These are phyloP conservation scores for Helostoma temminkii DNA, from an alignment of 2,797 vertebrate species.

Conservation along the genomic window DNA sequence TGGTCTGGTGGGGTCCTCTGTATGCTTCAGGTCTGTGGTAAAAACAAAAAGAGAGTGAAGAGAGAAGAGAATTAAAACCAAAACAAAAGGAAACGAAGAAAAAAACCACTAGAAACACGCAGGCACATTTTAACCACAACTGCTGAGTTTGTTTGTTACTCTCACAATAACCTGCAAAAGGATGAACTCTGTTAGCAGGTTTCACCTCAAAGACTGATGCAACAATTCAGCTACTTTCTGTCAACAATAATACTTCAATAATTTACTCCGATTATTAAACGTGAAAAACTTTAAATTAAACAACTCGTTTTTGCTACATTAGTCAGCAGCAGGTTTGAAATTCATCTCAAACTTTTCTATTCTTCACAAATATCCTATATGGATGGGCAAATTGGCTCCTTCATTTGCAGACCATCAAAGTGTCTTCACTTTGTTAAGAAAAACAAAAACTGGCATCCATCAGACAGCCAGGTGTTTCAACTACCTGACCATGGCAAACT, in stretches of 20 bases:
- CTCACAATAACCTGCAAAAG: neutral
- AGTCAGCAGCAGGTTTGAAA: neutral
- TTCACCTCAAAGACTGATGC: conserved; percentile 1
- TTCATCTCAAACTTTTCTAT: neutral
- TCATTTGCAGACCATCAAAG: neutral
- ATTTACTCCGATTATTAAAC: neutral
- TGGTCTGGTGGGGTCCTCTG: conserved; percentile 55
- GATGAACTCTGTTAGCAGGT: neutral
- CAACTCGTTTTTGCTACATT: neutral
- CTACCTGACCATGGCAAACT: no score
- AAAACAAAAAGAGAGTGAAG: conserved; percentile 35
- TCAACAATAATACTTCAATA: neutral
- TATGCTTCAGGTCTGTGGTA: conserved; percentile 63
- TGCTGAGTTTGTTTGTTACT: conserved; percentile 8
- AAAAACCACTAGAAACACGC: neutral
- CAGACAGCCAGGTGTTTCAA: no score
- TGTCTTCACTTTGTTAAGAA: no score
- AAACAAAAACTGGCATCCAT: no score
- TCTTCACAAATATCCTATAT: no score
- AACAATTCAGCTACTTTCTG: neutral
- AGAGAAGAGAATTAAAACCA: conserved; percentile 14
- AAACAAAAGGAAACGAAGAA: neutral
- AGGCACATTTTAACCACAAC: conserved; percentile 24
- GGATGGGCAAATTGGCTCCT: neutral
- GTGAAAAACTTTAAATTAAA: neutral